phyloP scores from a whole-genome alignment of 2,888 invertebrate genomes.

The Dicycla oo region DNA sequence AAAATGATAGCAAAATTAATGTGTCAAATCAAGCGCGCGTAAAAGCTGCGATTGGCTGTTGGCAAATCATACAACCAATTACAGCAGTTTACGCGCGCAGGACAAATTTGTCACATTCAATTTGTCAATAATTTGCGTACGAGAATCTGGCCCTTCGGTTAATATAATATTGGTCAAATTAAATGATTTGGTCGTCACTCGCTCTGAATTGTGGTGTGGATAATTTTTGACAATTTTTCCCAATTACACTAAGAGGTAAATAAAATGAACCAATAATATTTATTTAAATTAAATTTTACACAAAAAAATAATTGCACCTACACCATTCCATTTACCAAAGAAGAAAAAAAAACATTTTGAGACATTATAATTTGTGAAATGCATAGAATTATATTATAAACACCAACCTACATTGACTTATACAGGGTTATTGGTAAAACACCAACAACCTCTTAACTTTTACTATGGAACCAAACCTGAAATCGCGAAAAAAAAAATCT shows the following conservation, averaged over 20 bases:
- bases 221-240: neutral
- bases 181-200: neutral
- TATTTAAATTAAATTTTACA: neutral
- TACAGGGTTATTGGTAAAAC: no score
- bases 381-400: constrained; percentile 22
- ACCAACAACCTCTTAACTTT: no score
- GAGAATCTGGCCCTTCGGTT: no score
- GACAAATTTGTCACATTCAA: neutral
- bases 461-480: no score
- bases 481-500: no score
- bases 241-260: constrained; percentile 3
- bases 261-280: neutral
- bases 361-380: constrained; percentile 31
- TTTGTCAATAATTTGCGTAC: neutral
- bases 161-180: constrained; percentile 5
- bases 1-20: no score
- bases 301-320: constrained; percentile 29
- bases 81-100: neutral
- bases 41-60: neutral
- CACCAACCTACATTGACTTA: constrained; percentile 27
- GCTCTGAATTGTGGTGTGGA: neutral
- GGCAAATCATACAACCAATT: neutral
- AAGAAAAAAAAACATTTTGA: constrained; percentile 13
- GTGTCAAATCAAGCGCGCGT: no score
- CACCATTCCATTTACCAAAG: constrained; percentile 36